Evolutionary conservation across 2,797 vertebrate genomes (phyloP).

Genomic region (Ceyx erithaca): DNA sequence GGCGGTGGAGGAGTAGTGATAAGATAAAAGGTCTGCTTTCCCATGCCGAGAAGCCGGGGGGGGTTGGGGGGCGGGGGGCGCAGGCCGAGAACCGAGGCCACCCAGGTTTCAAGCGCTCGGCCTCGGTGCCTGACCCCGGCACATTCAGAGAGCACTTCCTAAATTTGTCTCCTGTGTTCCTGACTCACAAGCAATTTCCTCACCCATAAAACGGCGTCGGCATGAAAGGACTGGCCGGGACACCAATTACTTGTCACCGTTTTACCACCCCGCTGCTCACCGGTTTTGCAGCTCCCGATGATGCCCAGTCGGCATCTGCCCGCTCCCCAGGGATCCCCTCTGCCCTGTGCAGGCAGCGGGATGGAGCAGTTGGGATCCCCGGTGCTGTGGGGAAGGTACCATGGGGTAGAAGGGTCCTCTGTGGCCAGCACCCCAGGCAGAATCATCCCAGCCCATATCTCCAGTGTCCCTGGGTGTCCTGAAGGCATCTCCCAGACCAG

Average conservation of each 20-base stretch:
- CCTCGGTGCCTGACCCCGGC: conserved; percentile 89
- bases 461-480: neutral
- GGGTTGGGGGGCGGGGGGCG: neutral
- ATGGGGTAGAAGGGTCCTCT: neutral
- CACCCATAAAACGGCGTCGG: conserved; percentile 77
- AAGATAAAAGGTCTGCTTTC: conserved; percentile 75
- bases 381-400: fast-evolving
- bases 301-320: neutral
- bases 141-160: conserved; percentile 93
- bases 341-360: neutral
- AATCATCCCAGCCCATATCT: neutral
- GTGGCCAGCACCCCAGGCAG: neutral
- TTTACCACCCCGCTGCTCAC: conserved; percentile 62
- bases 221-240: conserved; percentile 66
- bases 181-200: conserved; percentile 92
- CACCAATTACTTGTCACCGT: conserved; percentile 70
- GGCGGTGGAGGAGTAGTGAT: conserved; percentile 81
- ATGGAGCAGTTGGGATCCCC: fast-evolving
- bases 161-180: conserved; percentile 95
- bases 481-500: neutral
- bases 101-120: conserved; percentile 90
- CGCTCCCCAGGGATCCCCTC: neutral
- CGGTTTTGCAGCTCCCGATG: neutral
- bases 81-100: conserved; percentile 79
- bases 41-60: conserved; percentile 61